Base-by-base conservation (phyloP, 1,140 invertebrate species). In the Galleria mellonella region DNA sequence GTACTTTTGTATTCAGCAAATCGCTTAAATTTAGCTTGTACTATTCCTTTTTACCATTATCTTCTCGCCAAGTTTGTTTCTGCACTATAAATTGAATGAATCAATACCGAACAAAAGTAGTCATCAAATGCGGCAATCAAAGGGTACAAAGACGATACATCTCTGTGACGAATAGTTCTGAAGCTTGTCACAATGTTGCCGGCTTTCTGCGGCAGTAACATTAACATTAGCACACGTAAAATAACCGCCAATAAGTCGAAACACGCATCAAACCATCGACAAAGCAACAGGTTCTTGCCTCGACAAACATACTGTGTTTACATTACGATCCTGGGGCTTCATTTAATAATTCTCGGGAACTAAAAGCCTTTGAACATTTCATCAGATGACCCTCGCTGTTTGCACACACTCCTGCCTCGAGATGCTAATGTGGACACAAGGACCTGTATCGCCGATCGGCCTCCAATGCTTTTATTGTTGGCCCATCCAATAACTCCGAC, bases 291-390 rank as follows among this genome's bases (percentile, higher is more conserved):
- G 81, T 84, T 84, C 76, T 78, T 54, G 70, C 48, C 64, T 79
- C 66, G 51, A 55, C 77, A 82, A 84, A 84, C 72, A 84, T 51
- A 43, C 61, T 38, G 33, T 84, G 81, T 84, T 84, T 84, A 71
- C 77, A 84, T 84, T 84, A 84, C 76, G 72, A 84, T 84, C 81
- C 81, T 84, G 81, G 70, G 66, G 66, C 76, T 81, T 83, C 79
- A 82, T 84, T 84, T 81, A 84, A 83, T 83, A 83, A 84, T 84
- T 82, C 81, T 82, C 77, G 77, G 81, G 81, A 84, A 82, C 77
- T 84, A 84, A 84, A 84, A 84, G 81, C 75, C 81, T 84, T 84
- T 81, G 79, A 82, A 84, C 81, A 84, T 84, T 81, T 83, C 81
- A 84, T 84, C 81, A 81, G 81, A 78, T 84, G 81, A 82, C 81